These are phyloP conservation scores for Lucilia cuprina DNA, from an alignment of 1,140 invertebrate genomes.

Conservation along the genomic window DNA sequence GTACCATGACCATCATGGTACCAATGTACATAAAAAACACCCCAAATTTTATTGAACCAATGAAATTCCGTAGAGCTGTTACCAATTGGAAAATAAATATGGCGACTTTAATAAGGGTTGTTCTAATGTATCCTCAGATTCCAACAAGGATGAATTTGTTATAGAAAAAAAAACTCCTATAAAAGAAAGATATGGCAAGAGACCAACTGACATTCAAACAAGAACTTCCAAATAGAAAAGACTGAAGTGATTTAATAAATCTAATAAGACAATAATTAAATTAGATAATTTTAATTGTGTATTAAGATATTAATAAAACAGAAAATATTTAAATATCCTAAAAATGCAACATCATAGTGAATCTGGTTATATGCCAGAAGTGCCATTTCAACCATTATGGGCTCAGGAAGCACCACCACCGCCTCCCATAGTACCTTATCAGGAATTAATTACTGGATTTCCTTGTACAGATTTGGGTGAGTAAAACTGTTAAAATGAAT, in stretches of 20 bases:
- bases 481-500: constrained; percentile 29
- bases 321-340: not conserved
- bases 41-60: not conserved
- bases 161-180: not conserved
- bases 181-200: not conserved
- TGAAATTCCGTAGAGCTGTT: not conserved
- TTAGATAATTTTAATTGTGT: not conserved
- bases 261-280: not conserved
- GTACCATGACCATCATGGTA: too few species aligned
- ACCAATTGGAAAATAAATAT: constrained; percentile 27
- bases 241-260: not conserved
- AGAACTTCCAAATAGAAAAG: constrained; percentile 21
- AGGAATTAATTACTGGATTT: constrained; percentile 67
- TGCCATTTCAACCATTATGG: constrained; percentile 59
- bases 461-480: constrained; percentile 66
- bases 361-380: constrained; percentile 58
- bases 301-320: not conserved
- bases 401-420: constrained; percentile 54
- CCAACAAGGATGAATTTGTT: not conserved
- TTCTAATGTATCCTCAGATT: not conserved
- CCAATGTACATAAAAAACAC: too few species aligned
- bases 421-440: constrained; percentile 63
- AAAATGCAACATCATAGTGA: constrained; percentile 54
- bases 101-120: not conserved
- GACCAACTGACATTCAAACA: not conserved